phyloP scores from a whole-genome alignment of 1,140 invertebrate genomes.

The Limonius californicus region DNA sequence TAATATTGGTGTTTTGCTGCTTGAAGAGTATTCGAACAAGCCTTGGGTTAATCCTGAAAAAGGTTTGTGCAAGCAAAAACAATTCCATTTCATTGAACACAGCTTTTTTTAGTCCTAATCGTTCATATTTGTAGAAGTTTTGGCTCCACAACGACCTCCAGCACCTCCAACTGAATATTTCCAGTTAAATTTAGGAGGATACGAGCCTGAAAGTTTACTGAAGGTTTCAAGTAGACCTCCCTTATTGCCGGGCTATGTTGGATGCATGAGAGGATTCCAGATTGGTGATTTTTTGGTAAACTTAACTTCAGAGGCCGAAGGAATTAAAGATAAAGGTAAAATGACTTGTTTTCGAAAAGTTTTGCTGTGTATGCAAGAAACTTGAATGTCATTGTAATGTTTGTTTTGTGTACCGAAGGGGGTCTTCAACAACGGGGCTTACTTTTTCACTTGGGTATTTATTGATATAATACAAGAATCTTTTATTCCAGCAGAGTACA shows the following conservation, averaged over 20 bases:
- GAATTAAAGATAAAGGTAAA: slow-evolving; percentile 65
- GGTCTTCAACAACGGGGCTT: too few species aligned
- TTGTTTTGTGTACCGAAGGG: too few species aligned
- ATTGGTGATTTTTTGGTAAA: slow-evolving; percentile 77
- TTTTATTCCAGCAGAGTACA: too few species aligned
- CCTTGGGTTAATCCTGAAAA: slow-evolving; percentile 81
- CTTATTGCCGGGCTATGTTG: slow-evolving; percentile 72
- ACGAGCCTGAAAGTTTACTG: slow-evolving; percentile 69
- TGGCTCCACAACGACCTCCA: slow-evolving; percentile 77
- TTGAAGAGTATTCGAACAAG: slow-evolving; percentile 74
- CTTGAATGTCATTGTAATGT: too few species aligned
- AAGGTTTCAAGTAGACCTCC: slow-evolving; percentile 55
- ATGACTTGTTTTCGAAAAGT: too few species aligned
- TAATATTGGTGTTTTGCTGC: slow-evolving; percentile 62
- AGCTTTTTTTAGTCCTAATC: too few species aligned
- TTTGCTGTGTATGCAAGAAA: too few species aligned
- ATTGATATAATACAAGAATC: too few species aligned
- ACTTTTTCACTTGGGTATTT: too few species aligned
- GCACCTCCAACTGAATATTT: slow-evolving; percentile 82
- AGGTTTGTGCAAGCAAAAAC: slow-evolving; percentile 53
- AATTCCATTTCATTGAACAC: too few species aligned
- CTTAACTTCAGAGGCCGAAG: slow-evolving; percentile 65
- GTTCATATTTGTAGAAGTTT: slow-evolving; percentile 61
- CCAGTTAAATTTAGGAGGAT: slow-evolving; percentile 84
- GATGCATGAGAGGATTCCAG: slow-evolving; percentile 84